These are phyloP conservation scores for Galaxias olidus DNA, from an alignment of 2,797 vertebrate species.

Conservation along the genomic window DNA sequence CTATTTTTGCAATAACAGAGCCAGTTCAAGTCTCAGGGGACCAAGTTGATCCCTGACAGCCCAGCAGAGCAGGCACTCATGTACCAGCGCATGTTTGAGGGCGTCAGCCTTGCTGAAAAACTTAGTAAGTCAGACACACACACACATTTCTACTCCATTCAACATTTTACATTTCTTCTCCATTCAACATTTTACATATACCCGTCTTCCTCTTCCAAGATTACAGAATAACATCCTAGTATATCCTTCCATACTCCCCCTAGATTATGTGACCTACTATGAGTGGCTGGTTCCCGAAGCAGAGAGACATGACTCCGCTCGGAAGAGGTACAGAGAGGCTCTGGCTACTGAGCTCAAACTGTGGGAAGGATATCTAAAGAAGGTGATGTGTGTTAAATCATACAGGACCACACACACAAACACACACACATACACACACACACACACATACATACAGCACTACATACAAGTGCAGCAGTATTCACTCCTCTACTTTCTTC, in stretches of 20 bases:
- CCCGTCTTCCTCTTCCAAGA: too few species aligned
- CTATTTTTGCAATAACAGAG: conserved; percentile 49
- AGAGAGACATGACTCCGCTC: conserved; percentile 66
- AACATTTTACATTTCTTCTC: neutral
- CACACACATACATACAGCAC: neutral
- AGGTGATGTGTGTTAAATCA: conserved; percentile 43
- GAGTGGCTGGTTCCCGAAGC: conserved; percentile 61
- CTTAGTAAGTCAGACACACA: conserved; percentile 54
- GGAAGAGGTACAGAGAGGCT: conserved; percentile 62
- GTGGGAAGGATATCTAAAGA: conserved; percentile 73
- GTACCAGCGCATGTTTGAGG: conserved; percentile 75
- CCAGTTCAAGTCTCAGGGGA: conserved; percentile 72
- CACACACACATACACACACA: neutral
- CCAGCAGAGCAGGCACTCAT: conserved; percentile 61
- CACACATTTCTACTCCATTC: neutral
- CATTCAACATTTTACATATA: neutral
- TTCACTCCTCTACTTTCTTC: neutral
- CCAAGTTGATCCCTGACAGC: conserved; percentile 63
- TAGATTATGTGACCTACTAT: conserved; percentile 61
- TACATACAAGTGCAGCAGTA: neutral
- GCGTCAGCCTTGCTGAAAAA: conserved; percentile 65
- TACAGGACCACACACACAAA: neutral
- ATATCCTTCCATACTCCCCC: neutral
- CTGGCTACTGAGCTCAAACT: conserved; percentile 62
- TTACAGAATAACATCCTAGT: neutral